phyloP scores from a whole-genome alignment of 2,113 vertebrate species.

The Macrotus californicus region DNA sequence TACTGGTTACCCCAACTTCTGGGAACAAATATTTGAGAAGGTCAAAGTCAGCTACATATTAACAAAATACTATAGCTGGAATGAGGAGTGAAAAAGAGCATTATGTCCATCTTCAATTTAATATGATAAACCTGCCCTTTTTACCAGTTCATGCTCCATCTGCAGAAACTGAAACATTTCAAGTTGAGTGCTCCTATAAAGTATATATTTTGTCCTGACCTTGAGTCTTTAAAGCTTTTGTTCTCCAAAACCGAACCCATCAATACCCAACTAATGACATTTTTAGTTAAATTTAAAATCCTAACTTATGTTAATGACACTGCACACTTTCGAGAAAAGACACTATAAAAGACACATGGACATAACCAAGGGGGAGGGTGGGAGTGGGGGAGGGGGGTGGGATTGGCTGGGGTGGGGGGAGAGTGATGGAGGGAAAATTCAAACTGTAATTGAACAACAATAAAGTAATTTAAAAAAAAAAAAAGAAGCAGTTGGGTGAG shows the following conservation, averaged over 20 bases:
- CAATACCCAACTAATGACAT: not conserved
- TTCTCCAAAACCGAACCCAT: not conserved
- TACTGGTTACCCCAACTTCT: not conserved
- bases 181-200: not conserved
- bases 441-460: too few species aligned
- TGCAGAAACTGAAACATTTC: not conserved
- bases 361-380: too few species aligned
- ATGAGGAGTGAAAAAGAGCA: not conserved
- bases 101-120: not conserved
- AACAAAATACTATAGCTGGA: not conserved
- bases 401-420: too few species aligned
- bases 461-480: too few species aligned
- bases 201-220: not conserved
- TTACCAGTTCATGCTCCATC: not conserved
- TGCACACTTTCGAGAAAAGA: not conserved
- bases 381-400: too few species aligned
- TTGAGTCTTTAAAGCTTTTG: not conserved
- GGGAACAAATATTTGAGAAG: not conserved
- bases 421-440: too few species aligned
- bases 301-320: not conserved
- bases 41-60: not conserved
- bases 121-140: not conserved
- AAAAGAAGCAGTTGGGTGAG: not conserved
- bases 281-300: conserved; percentile 23
- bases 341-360: too few species aligned